Evolutionary conservation across 1,140 invertebrate species (phyloP).

Genomic region (Bombus haemorrhoidalis): DNA sequence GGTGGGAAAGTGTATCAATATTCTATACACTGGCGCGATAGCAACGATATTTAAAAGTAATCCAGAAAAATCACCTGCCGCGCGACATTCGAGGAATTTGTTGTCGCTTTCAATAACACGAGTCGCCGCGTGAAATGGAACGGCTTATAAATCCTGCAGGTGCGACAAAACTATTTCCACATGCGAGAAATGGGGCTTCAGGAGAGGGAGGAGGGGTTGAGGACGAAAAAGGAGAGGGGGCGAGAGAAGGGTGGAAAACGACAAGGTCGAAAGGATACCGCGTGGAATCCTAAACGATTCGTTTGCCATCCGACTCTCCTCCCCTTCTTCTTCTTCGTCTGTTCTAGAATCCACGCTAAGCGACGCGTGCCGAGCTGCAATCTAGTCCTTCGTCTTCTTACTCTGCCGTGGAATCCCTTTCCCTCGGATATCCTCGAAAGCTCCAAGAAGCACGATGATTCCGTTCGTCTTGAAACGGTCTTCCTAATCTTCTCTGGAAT

Average conservation of each 20-base stretch:
- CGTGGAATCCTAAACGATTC: conserved; percentile 66
- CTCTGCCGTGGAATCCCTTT: conserved; percentile 58
- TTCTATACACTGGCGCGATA: neutral
- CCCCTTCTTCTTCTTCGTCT: neutral
- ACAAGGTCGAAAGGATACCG: conserved; percentile 37
- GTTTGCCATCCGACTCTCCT: conserved; percentile 55
- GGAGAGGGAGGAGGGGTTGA: neutral
- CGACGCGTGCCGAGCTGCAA: conserved; percentile 68
- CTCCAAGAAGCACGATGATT: conserved; percentile 65
- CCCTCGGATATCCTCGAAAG: conserved; percentile 53
- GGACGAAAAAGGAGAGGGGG: neutral
- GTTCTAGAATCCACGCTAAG: conserved; percentile 64
- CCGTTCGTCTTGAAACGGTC: conserved; percentile 61
- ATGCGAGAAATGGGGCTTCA: neutral
- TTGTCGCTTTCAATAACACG: conserved; percentile 44
- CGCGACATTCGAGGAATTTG: conserved; percentile 30
- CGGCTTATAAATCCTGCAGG: conserved; percentile 53
- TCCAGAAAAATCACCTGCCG: conserved; percentile 5
- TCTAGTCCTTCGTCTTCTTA: conserved; percentile 54
- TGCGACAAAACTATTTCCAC: conserved; percentile 59
- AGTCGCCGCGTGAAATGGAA: conserved; percentile 10
- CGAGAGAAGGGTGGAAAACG: conserved; percentile 19
- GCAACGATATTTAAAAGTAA: neutral
- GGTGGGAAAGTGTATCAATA: conserved; percentile 37
- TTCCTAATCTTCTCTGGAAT: conserved; percentile 68